Base-by-base conservation (phyloP, 2,113 vertebrate species). In the Uropsilus gracilis region DNA sequence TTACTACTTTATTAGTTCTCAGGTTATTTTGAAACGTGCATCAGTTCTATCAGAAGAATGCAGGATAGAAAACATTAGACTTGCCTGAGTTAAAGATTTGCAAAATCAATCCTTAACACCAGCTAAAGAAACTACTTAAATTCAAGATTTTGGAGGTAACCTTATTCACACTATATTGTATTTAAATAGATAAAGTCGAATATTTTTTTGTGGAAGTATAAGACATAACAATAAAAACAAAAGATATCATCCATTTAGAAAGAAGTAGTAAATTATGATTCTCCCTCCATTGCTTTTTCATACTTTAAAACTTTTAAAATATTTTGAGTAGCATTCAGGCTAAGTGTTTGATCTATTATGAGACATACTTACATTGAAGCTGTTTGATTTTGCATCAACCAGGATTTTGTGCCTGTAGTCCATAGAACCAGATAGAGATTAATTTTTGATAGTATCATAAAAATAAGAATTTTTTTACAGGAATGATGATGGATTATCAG, bases 21-120 rank as follows among this genome's bases (percentile, higher is more conserved):
- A 71, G 17, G 85, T 90, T 91, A 17, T 81, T 73, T 95, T 44
- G 24, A 93, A 50, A 87, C 32, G 18, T 42, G 17, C 39, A 89
- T 69, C 72, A 95, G 32, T 7, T 8, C 0, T 7, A 86, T 55
- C 9, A 5, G 30, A 0, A 96, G 77, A 87, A 89, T 34, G 26
- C 42, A 85, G 6, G 61, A 78, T 32, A 81, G 66, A 86, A 93
- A 28, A 32, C 91, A 6, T 94, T 39, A 59, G 91, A 32, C 77
- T 20, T 89, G 1, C 77, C 20, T 68, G 39, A 46, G 39, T 80
- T 63, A 89, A 42, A 90, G 20, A 61, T n/a, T 7, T 44, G 63
- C 0, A 0, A 73, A 95, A 46, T 30, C 53, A 80, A 75, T 22
- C 63, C 37, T 85, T 39, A 84, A 66, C 55, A 46, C 44, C 10